Evolutionary conservation across 2,888 invertebrate species (phyloP), one percentile per base, ranked within the genome.

Genomic region (Cerastis rubricosa): DNA sequence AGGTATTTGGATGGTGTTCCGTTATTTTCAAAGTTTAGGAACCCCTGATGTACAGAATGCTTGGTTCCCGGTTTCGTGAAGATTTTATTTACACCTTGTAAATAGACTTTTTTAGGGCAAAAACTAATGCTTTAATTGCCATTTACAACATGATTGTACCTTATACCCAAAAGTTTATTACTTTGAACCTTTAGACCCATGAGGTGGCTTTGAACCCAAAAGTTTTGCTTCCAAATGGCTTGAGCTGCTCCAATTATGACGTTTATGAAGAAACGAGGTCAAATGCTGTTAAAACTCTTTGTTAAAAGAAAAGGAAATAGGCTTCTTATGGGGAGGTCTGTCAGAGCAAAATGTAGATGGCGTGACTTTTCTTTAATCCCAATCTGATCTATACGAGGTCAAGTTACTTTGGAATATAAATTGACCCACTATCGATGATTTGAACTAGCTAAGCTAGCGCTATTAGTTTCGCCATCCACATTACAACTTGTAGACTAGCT

Each of bases 101-200:
- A n/a, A n/a, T n/a, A n/a, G n/a, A n/a, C n/a, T n/a, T n/a, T 35
- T 77, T 78, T 29, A 71, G 12, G 1, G 25, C 9, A 7, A n/a
- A n/a, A 54, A 5, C 25, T 47, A 71, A 47, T 12, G 43, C 47
- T 47, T 69, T 72, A 59, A 68, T 76, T 76, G n/a, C 12, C 40
- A 71, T 51, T 67, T 69, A 71, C 22, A 45, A 49, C 59, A n/a
- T 12, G 25, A 40, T 67, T 54, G 19, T 74, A 59, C 68, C 35
- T 77, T 76, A 47, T 2, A 29, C 66, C 22, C 40, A 35, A 69
- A 66, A 84, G 43, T 71, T 81, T 69, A 71, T 67, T 47, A 25
- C 63, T 68, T 75, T 51, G 54, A 68, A 49, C 73, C 74, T 73
- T 72, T 40, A 12, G n/a, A 68, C 22, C 74, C 71, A 8, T 22